phyloP scores from a whole-genome alignment of 1,140 invertebrate genomes.

The Aphaenogaster ashmeadi region DNA sequence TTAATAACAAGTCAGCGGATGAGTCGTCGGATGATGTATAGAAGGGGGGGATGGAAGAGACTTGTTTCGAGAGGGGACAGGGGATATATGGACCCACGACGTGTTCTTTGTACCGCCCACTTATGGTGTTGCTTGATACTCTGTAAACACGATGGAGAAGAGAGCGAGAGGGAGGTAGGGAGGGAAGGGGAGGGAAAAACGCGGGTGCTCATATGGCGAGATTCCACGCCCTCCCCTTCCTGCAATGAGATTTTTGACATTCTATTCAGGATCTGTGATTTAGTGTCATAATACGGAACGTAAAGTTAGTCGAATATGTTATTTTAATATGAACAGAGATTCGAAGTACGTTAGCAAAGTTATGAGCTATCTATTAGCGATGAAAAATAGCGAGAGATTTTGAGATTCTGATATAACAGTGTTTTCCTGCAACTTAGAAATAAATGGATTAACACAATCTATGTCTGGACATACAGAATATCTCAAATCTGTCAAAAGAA shows the following conservation, averaged over 20 bases:
- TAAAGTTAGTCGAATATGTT: slow-evolving; percentile 1
- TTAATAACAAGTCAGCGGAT: slow-evolving; percentile 87
- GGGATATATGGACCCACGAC: slow-evolving; percentile 50
- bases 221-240: slow-evolving; percentile 14
- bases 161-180: neutral
- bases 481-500: neutral
- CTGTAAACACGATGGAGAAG: slow-evolving; percentile 39
- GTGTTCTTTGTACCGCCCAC: slow-evolving; percentile 60
- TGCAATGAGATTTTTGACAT: slow-evolving; percentile 32
- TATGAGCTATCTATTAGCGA: neutral
- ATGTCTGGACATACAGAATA: neutral
- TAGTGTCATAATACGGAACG: neutral
- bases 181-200: too few relatives aligned
- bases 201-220: slow-evolving; percentile 44
- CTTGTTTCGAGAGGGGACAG: slow-evolving; percentile 35
- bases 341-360: neutral
- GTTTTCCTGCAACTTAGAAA: neutral
- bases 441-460: neutral
- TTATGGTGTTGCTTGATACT: slow-evolving; percentile 59
- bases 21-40: slow-evolving; percentile 84
- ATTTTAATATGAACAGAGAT: neutral
- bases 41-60: slow-evolving; percentile 77
- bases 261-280: slow-evolving; percentile 12
- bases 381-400: neutral
- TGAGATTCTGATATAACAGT: neutral